These are phyloP conservation scores for Orchestia grillus DNA, from an alignment of 1,140 invertebrate species.

Conservation along the genomic window DNA sequence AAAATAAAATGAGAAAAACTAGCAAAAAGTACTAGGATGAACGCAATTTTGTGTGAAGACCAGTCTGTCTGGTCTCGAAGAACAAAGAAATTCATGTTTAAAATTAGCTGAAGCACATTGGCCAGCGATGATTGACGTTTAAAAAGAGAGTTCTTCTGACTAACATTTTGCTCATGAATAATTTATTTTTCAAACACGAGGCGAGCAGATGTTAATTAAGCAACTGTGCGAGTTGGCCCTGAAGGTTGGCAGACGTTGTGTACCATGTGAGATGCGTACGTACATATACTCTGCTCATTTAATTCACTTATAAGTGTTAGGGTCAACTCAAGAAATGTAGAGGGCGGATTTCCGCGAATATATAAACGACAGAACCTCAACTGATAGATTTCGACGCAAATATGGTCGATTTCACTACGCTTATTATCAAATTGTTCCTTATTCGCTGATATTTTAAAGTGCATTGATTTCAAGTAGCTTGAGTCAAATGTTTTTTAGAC, in stretches of 20 bases:
- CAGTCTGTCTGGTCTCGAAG: background rate
- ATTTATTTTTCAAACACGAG: background rate
- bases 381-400: background rate
- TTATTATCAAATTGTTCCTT: background rate
- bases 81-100: slow-evolving; percentile 10
- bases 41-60: background rate
- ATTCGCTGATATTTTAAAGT: background rate
- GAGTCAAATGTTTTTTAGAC: background rate
- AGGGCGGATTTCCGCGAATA: background rate
- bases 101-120: background rate
- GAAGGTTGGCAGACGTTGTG: background rate
- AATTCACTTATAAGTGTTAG: background rate
- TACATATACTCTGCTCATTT: background rate
- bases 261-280: too few species aligned
- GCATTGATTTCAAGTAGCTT: background rate
- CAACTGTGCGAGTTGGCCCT: background rate
- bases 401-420: background rate
- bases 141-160: background rate
- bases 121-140: background rate
- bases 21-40: background rate
- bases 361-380: background rate
- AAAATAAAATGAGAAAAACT: background rate
- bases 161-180: background rate
- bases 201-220: background rate
- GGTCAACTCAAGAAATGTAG: background rate